Evolutionary conservation across 2,888 invertebrate species (phyloP).

Genomic region (Tipula unca): DNA sequence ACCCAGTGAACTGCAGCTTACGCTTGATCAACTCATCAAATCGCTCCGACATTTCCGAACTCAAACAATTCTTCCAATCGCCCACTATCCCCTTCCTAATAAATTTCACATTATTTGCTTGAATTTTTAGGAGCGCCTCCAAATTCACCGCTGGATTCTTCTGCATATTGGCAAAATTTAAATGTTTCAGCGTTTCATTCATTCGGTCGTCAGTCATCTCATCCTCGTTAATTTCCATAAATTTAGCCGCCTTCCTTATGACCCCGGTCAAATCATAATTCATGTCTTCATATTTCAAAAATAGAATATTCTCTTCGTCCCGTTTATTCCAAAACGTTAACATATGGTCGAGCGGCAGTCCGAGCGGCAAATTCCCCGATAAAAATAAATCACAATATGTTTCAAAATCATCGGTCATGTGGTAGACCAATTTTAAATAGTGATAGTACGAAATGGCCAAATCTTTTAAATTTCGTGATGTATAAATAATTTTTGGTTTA

Average conservation of each 20-base stretch:
- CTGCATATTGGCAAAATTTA: slow-evolving; percentile 76
- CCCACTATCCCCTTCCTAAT: slow-evolving; percentile 72
- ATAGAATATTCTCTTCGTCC: slow-evolving; percentile 61
- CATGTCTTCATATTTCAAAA: slow-evolving; percentile 77
- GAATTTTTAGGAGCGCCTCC: slow-evolving; percentile 50
- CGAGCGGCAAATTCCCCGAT: slow-evolving; percentile 54
- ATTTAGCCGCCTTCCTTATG: slow-evolving; percentile 56
- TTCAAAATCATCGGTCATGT: slow-evolving; percentile 55
- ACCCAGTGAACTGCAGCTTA: neutral
- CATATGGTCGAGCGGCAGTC: slow-evolving; percentile 57
- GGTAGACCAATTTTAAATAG: slow-evolving; percentile 66
- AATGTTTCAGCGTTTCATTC: slow-evolving; percentile 57
- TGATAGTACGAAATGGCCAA: slow-evolving; percentile 82
- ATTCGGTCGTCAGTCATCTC: slow-evolving; percentile 57
- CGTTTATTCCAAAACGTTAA: slow-evolving; percentile 61
- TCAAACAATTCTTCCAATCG: slow-evolving; percentile 68
- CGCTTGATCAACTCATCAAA: slow-evolving; percentile 62
- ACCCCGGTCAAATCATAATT: slow-evolving; percentile 59
- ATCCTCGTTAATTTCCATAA: slow-evolving; percentile 47
- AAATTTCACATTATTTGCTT: slow-evolving; percentile 48
- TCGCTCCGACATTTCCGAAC: slow-evolving; percentile 55
- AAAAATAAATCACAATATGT: slow-evolving; percentile 69
- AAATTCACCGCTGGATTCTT: slow-evolving; percentile 70
- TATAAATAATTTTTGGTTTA: slow-evolving; percentile 78
- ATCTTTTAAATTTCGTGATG: slow-evolving; percentile 84